phyloP scores from a whole-genome alignment of 2,113 vertebrate species.

The Myxocyprinus asiaticus region DNA sequence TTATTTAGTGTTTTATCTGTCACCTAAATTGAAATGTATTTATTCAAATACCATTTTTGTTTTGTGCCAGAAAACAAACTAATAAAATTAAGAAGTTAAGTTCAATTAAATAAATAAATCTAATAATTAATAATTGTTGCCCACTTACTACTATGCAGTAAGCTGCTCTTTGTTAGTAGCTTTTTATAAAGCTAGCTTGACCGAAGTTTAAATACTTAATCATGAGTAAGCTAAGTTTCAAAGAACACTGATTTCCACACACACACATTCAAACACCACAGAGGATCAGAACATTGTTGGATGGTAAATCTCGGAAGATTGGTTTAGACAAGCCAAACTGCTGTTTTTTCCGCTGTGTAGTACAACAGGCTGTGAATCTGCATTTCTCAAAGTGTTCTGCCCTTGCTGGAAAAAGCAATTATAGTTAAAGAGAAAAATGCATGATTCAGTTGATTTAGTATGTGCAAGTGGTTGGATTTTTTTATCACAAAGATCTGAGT shows the following conservation, averaged over 20 bases:
- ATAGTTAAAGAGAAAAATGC: neutral
- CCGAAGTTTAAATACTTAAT: too few species aligned
- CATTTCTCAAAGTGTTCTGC: slow-evolving; percentile 8
- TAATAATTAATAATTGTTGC: too few species aligned
- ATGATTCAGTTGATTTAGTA: neutral
- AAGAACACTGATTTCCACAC: neutral
- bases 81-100: too few species aligned
- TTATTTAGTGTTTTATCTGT: too few species aligned
- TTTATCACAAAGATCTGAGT: neutral
- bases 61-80: too few species aligned
- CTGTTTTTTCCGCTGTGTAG: neutral
- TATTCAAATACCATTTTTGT: too few species aligned
- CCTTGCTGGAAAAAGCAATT: neutral
- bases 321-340: slow-evolving; percentile 30
- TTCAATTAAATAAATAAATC: too few species aligned
- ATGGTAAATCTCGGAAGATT: slow-evolving; percentile 16
- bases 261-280: neutral
- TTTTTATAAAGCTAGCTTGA: too few species aligned
- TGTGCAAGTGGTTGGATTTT: neutral
- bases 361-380: neutral
- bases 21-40: too few species aligned
- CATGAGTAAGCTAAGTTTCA: too few species aligned
- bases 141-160: too few species aligned
- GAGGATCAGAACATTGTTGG: neutral
- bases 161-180: too few species aligned